phyloP scores from a whole-genome alignment of 2,113 vertebrate species.

The Labrus mixtus region DNA sequence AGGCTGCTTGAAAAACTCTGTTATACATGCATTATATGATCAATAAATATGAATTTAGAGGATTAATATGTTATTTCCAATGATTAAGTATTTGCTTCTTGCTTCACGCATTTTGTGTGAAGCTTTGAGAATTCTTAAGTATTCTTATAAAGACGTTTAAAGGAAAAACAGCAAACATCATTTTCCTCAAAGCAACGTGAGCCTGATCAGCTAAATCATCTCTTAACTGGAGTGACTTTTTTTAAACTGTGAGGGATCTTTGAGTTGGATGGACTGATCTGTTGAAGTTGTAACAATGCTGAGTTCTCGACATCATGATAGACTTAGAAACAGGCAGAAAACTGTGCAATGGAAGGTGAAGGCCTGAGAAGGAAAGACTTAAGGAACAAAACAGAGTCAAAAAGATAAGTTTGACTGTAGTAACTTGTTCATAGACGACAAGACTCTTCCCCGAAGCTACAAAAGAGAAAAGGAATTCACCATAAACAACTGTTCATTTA shows the following conservation, averaged over 20 bases:
- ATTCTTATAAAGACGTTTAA: too few relatives aligned
- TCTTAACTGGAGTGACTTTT: not conserved
- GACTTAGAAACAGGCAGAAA: conserved; percentile 9
- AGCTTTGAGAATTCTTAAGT: not conserved
- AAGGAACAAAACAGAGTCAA: not conserved
- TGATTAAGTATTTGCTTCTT: not conserved
- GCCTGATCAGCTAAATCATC: too few relatives aligned
- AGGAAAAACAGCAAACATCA: too few relatives aligned
- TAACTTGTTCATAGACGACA: not conserved
- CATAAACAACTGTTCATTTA: conserved; percentile 42
- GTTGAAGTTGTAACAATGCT: not conserved
- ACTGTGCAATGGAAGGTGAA: not conserved
- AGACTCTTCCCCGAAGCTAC: not conserved
- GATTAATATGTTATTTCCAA: too few relatives aligned
- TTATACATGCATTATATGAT: not conserved
- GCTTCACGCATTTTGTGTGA: not conserved
- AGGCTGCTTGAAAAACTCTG: not conserved
- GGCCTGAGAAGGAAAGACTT: not conserved
- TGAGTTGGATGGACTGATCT: not conserved
- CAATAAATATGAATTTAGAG: not conserved
- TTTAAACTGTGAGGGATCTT: not conserved
- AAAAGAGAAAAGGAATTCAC: conserved; percentile 45
- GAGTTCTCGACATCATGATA: too few relatives aligned
- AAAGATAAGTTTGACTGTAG: not conserved
- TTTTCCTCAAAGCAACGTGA: too few relatives aligned